phyloP scores from a whole-genome alignment of 92 coral and sea anemone genomes.

The Galaxea fascicularis region DNA sequence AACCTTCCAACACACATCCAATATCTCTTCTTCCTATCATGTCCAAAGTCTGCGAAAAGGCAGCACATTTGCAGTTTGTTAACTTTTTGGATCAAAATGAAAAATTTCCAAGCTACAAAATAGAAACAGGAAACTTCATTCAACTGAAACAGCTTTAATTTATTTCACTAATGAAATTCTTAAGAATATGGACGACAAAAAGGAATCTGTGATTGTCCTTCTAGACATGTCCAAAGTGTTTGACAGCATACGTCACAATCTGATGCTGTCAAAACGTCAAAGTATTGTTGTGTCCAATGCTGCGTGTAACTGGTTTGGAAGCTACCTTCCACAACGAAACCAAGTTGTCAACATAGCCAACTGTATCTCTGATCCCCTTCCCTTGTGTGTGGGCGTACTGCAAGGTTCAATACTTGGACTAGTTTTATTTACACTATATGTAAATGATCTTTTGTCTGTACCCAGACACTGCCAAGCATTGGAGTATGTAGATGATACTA shows the following conservation, averaged over 20 bases:
- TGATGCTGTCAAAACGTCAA: conserved; percentile 21
- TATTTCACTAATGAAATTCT: conserved; percentile 33
- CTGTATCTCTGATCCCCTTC: conserved; percentile 30
- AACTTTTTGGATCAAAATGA: conserved; percentile 45
- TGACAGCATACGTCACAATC: conserved; percentile 51
- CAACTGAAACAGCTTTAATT: conserved; percentile 54
- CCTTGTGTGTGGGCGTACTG: conserved; percentile 34
- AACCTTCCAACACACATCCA: conserved; percentile 54
- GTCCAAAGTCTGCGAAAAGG: conserved; percentile 59
- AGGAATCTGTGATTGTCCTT: conserved; percentile 47
- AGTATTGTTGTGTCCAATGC: conserved; percentile 34
- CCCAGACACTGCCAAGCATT: conserved; percentile 24
- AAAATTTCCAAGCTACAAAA: conserved; percentile 40
- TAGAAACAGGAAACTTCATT: conserved; percentile 57
- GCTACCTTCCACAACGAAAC: conserved; percentile 37
- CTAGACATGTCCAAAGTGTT: conserved; percentile 62
- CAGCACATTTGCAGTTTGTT: conserved; percentile 47
- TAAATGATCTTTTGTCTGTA: conserved; percentile 40
- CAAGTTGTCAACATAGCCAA: conserved; percentile 32
- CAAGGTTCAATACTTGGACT: conserved; percentile 52
- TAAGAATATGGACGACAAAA: conserved; percentile 54
- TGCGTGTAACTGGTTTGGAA: conserved; percentile 44
- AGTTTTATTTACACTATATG: conserved; percentile 40
- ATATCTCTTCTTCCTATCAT: conserved; percentile 54
- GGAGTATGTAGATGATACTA: conserved; percentile 56